Evolutionary conservation across 2,113 vertebrate genomes (phyloP).

Genomic region (Piprites chloris): DNA sequence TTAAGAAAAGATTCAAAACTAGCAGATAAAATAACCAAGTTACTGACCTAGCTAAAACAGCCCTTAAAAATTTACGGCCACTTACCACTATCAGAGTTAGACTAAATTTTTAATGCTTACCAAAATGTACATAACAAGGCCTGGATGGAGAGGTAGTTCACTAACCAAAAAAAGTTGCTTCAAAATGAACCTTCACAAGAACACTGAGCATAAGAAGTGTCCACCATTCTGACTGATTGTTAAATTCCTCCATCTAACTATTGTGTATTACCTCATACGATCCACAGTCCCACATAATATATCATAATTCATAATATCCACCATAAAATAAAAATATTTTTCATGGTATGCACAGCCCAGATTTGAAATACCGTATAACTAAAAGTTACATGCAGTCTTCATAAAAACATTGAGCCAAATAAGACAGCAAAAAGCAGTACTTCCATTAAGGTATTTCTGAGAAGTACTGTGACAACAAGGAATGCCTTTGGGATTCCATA

Average conservation of each 20-base stretch:
- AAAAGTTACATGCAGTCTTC: neutral
- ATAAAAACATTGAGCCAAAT: neutral
- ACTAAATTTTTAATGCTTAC: neutral
- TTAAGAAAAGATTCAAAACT: neutral
- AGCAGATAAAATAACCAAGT: neutral
- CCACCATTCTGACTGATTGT: neutral
- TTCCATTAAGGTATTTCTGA: neutral
- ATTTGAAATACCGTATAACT: neutral
- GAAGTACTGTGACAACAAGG: neutral
- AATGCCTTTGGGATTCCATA: neutral
- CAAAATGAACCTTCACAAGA: neutral
- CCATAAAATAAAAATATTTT: neutral
- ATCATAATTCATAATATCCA: neutral
- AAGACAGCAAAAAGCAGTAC: neutral
- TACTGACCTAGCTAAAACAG: neutral
- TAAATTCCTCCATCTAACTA: neutral
- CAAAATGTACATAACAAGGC: neutral
- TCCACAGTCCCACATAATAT: neutral
- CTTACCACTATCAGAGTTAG: neutral
- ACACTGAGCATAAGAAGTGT: neutral
- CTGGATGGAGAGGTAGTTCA: neutral
- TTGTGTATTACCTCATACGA: neutral
- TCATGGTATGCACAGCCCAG: rapidly evolving
- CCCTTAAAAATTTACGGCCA: rapidly evolving
- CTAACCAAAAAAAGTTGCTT: neutral